Evolutionary conservation across 2,113 vertebrate species (phyloP).

Genomic region (Riparia riparia): DNA sequence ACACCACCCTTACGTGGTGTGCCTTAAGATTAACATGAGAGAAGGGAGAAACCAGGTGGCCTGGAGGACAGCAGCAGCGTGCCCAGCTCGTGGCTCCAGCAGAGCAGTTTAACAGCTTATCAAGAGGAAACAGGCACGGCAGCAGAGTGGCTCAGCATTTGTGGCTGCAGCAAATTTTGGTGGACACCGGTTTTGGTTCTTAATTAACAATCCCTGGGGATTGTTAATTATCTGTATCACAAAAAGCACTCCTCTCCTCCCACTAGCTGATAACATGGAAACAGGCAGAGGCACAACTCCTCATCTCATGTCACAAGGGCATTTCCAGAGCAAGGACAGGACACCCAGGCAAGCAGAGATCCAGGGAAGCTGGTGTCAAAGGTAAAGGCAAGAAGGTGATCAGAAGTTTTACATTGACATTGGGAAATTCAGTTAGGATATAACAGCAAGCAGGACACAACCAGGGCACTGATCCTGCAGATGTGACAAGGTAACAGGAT

Average conservation of each 20-base stretch:
- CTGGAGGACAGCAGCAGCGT: background rate
- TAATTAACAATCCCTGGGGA: background rate
- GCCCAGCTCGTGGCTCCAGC: background rate
- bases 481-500: background rate
- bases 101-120: background rate
- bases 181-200: background rate
- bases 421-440: background rate
- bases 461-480: background rate
- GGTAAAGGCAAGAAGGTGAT: accelerated
- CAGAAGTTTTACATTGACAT: background rate
- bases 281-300: background rate
- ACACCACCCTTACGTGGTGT: background rate
- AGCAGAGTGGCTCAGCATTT: background rate
- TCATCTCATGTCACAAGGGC: background rate
- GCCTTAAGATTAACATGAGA: background rate
- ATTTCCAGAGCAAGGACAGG: background rate
- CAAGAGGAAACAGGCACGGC: background rate
- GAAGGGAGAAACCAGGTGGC: background rate
- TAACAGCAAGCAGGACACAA: background rate
- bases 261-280: background rate
- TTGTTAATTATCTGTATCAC: background rate
- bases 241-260: background rate
- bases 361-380: background rate
- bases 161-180: background rate
- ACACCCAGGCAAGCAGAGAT: background rate